A percentile compares a stretch with the other conserved stretches of the same genome.
phyloP scores from a whole-genome alignment of 2,113 vertebrate genomes.

The Podiceps cristatus region DNA sequence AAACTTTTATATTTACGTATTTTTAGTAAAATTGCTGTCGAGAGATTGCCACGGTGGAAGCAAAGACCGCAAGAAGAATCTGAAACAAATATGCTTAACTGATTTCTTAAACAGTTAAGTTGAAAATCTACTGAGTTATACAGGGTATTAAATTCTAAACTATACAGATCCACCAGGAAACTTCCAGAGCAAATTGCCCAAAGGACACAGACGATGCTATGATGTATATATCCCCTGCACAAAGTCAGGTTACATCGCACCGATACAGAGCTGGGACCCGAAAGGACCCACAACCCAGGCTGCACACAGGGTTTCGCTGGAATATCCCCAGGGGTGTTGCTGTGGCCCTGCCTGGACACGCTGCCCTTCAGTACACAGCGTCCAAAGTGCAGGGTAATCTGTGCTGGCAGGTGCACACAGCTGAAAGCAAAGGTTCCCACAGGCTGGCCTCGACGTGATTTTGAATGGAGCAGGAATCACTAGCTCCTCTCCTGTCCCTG shows the following conservation, averaged over 20 bases:
- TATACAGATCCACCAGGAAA: neutral
- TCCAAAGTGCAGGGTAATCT: accelerated
- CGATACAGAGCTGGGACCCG: neutral
- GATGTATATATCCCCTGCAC: accelerated
- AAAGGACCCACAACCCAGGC: neutral
- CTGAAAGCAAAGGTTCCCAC: neutral
- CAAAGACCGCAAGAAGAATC: neutral
- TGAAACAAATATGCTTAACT: neutral
- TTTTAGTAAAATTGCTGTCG: neutral
- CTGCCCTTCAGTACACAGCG: accelerated
- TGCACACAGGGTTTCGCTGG: neutral
- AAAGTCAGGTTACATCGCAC: neutral
- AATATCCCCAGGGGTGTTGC: neutral
- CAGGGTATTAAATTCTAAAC: neutral
- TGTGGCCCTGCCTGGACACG: neutral
- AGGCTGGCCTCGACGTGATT: neutral
- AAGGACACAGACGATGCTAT: neutral
- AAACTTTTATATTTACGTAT: neutral
- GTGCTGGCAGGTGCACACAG: neutral
- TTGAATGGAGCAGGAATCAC: neutral
- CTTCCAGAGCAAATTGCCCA: neutral
- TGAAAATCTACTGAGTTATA: neutral
- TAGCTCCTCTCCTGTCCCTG: neutral
- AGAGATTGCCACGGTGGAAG: neutral
- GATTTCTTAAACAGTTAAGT: neutral